A percentile compares a stretch with the other conserved stretches of the same genome.
Conservation (phyloP, 2,113 vertebrate genomes). For the Rhombomys opimus region DNA sequence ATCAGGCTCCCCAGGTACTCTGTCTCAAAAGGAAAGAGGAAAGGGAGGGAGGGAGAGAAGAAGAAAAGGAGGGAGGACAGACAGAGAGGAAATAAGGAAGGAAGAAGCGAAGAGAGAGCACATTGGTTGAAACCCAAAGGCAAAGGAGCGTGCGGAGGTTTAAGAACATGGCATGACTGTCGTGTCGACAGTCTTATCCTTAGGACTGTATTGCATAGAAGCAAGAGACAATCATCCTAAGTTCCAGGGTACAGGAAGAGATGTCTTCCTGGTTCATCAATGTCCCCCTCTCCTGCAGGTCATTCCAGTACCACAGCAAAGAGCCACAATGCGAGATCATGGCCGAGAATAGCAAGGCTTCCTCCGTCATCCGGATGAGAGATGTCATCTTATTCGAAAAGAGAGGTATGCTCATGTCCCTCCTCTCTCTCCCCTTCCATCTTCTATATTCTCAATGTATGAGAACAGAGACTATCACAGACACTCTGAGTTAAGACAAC, state of each 20-base stretch:
- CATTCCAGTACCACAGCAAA: conserved; percentile 76
- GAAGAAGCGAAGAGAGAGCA: neutral
- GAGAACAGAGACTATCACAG: accelerated
- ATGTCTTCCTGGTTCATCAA: neutral
- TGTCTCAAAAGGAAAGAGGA: neutral
- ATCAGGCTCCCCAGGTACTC: too few relatives aligned
- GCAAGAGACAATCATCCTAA: accelerated
- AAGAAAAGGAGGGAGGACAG: accelerated
- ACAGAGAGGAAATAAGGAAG: neutral
- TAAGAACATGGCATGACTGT: accelerated
- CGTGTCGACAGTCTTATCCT: accelerated
- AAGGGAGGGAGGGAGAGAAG: too few relatives aligned
- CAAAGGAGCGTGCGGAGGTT: accelerated
- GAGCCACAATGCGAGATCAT: conserved; percentile 70
- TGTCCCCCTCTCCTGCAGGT: conserved; percentile 30
- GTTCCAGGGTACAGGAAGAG: neutral
- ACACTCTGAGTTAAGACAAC: too few relatives aligned
- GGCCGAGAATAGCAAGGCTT: conserved; percentile 70
- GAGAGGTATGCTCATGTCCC: conserved; percentile 11
- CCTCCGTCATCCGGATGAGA: neutral
- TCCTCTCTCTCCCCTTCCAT: accelerated
- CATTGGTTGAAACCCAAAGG: neutral
- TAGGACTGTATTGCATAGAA: accelerated
- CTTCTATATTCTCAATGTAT: neutral
- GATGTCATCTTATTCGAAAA: conserved; percentile 76